phyloP scores from a whole-genome alignment of 2,888 invertebrate species.

The Epirrhoe alternata region DNA sequence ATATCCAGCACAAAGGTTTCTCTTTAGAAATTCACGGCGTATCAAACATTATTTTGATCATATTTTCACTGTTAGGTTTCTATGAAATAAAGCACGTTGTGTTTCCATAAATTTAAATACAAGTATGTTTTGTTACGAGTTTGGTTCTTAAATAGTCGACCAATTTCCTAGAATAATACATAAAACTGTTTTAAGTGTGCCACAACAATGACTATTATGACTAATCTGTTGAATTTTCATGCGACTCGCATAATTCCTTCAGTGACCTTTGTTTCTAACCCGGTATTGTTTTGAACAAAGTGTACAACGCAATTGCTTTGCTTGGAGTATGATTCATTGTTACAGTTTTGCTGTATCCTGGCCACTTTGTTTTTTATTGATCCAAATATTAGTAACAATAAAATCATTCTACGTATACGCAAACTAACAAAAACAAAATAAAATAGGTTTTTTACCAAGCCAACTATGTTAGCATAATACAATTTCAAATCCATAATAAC shows the following conservation, averaged over 20 bases:
- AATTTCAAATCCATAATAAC: conserved; percentile 17
- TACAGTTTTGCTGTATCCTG: background rate
- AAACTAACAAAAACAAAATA: too few relatives aligned
- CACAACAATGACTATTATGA: conserved; percentile 69
- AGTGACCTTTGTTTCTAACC: conserved; percentile 70
- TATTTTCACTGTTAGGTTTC: too few relatives aligned
- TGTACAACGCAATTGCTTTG: conserved; percentile 49
- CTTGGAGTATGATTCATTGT: conserved; percentile 62
- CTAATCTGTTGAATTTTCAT: conserved; percentile 73
- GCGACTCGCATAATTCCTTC: conserved; percentile 65
- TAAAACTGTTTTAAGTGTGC: conserved; percentile 44
- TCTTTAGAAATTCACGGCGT: background rate
- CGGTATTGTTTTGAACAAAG: conserved; percentile 61
- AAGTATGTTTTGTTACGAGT: background rate
- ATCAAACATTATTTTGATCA: background rate
- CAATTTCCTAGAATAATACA: conserved; percentile 5
- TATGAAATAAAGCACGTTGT: too few relatives aligned
- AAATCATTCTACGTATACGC: background rate
- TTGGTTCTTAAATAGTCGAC: conserved; percentile 10
- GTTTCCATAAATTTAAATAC: background rate
- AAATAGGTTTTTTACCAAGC: background rate
- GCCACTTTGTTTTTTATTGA: background rate
- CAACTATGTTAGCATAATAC: too few relatives aligned
- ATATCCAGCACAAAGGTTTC: background rate
- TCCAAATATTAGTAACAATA: background rate